A percentile compares a stretch with the other conserved stretches of the same genome.
Evolutionary conservation across 2,888 invertebrate species (phyloP).

Genomic region (Adelphocoris suturalis): DNA sequence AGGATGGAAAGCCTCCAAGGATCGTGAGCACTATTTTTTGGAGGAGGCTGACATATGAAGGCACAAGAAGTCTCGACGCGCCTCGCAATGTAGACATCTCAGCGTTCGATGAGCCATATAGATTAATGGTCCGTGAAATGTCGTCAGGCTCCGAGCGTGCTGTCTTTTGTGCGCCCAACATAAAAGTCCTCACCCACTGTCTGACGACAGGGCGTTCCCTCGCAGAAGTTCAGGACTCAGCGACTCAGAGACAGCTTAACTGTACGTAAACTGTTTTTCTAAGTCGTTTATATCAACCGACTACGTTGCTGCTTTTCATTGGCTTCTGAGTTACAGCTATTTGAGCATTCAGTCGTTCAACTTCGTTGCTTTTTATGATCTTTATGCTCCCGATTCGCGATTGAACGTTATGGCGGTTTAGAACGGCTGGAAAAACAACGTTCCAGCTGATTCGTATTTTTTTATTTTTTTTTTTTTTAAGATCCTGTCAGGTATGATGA

Average conservation of each 20-base stretch:
- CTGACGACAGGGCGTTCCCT: neutral
- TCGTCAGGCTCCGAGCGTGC: slow-evolving; percentile 32
- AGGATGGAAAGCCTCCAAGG: neutral
- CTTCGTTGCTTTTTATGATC: neutral
- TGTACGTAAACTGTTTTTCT: neutral
- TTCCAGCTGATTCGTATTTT: too few relatives aligned
- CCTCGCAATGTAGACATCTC: slow-evolving; percentile 6
- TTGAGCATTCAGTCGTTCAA: neutral
- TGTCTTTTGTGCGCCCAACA: slow-evolving; percentile 38
- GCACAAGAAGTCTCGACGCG: neutral
- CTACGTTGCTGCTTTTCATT: neutral
- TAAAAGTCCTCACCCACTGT: neutral
- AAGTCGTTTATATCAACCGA: neutral
- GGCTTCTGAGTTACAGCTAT: slow-evolving; percentile 1
- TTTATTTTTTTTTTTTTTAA: too few relatives aligned
- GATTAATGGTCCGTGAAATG: slow-evolving; percentile 49
- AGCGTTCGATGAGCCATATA: slow-evolving; percentile 48
- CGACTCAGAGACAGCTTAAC: neutral
- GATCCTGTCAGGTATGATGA: too few relatives aligned
- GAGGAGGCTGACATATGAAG: slow-evolving; percentile 7
- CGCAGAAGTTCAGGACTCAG: neutral
- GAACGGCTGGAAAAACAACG: neutral
- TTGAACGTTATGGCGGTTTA: neutral
- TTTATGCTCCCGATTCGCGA: neutral
- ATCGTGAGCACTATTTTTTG: neutral